These are phyloP conservation scores for Chionodraco myersi DNA, from an alignment of 2,113 vertebrate species.

Conservation along the genomic window DNA sequence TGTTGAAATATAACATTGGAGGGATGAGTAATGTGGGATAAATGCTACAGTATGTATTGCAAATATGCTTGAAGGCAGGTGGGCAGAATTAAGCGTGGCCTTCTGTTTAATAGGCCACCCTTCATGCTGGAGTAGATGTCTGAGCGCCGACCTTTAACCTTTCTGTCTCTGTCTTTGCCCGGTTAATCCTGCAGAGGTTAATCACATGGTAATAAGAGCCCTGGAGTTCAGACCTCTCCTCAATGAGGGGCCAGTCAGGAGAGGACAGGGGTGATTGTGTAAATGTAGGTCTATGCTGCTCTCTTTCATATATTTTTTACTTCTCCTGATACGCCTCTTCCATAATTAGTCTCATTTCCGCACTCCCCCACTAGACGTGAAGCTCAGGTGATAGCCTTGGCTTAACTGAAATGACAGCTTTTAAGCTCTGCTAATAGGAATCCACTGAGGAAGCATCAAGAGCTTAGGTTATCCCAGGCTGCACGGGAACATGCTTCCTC, in stretches of 20 bases:
- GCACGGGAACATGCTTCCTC: conserved; percentile 25
- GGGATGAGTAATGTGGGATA: conserved; percentile 8
- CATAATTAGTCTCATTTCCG: conserved; percentile 31
- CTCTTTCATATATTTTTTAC: not conserved
- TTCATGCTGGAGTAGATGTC: conserved; percentile 59
- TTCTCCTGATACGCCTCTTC: conserved; percentile 27
- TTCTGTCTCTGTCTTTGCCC: conserved; percentile 53
- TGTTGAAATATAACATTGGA: conserved; percentile 50
- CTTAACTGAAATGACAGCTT: conserved; percentile 67
- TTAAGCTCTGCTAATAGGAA: conserved; percentile 68
- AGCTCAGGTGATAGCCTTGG: conserved; percentile 52
- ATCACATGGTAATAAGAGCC: conserved; percentile 69
- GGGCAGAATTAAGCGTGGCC: conserved; percentile 49
- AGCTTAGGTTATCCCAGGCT: conserved; percentile 56
- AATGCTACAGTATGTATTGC: conserved; percentile 9
- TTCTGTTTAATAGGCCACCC: conserved; percentile 59
- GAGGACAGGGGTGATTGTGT: conserved; percentile 26
- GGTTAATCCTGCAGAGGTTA: conserved; percentile 71
- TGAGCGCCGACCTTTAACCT: conserved; percentile 60
- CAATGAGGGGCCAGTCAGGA: conserved; percentile 33
- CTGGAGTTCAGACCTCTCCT: conserved; percentile 32
- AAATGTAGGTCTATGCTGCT: not conserved
- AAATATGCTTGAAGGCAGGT: conserved; percentile 44
- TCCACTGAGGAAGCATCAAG: conserved; percentile 65
- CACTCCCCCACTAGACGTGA: not conserved